Base-by-base conservation (phyloP, 2,888 invertebrate species). In the Didymodactylos carnosus region DNA sequence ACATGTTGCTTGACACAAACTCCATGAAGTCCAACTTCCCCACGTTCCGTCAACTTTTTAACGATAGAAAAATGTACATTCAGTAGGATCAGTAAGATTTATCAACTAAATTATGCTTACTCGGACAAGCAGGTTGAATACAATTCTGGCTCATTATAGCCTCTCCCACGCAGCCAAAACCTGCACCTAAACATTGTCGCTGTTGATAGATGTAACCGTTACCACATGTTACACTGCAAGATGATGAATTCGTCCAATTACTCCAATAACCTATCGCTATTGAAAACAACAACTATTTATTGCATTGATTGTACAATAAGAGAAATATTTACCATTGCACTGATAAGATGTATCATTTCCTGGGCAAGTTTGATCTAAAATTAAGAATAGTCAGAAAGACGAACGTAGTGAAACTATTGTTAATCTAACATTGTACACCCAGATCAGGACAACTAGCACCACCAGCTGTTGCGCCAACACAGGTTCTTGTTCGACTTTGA, bases 41-140 rank as follows among this genome's bases (percentile, higher is more conserved):
- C 73, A 73, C 11, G 23, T 43, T 35, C 73, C 73, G 29, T 73
- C 69, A 43, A 73, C 73, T 73, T 16, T 23, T n/a, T 49, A 35
- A 27, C 4, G 3, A 19, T 19, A n/a, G 11, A 25, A 49, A 49
- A 25, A 4, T n/a, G n/a, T n/a, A n/a, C n/a, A n/a, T n/a, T n/a
- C n/a, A n/a, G n/a, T n/a, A n/a, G n/a, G n/a, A n/a, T n/a, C n/a
- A n/a, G n/a, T n/a, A n/a, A n/a, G n/a, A n/a, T n/a, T n/a, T n/a
- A n/a, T n/a, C n/a, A n/a, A n/a, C n/a, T n/a, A n/a, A n/a, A n/a
- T 13, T 19, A 16, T n/a, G 8, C n/a, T n/a, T 62, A 62, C 62
- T n/a, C n/a, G 62, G 62, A 35, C 62, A 62, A 62, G 2, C 10
- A 11, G 35, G 10, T 35, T 35, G 19, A 35, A 35, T 62, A 62